Conservation (phyloP, 2,888 invertebrate genomes). For the Leucania comma region DNA sequence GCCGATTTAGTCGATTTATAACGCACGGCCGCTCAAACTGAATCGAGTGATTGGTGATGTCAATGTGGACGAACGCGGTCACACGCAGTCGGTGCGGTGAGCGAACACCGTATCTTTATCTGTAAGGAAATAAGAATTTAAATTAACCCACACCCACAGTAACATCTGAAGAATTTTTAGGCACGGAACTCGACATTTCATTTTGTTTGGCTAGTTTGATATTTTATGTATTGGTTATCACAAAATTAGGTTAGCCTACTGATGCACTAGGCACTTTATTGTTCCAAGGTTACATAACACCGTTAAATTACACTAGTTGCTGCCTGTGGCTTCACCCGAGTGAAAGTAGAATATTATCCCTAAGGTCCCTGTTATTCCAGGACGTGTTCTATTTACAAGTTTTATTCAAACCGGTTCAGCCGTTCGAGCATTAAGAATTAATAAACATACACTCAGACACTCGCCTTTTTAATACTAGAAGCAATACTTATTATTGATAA, state of each 20-base stretch:
- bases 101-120: slow-evolving; percentile 39
- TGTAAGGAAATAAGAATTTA: slow-evolving; percentile 25
- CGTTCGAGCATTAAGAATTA: no score
- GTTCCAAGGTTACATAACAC: no score
- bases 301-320: no score
- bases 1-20: slow-evolving; percentile 63
- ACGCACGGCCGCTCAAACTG: slow-evolving; percentile 86
- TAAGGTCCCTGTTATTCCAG: no score
- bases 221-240: background rate
- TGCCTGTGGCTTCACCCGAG: no score
- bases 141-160: slow-evolving; percentile 2
- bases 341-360: no score
- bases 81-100: slow-evolving; percentile 58
- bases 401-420: no score
- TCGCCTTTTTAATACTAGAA: no score
- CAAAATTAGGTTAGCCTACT: background rate
- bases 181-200: background rate
- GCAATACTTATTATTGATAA: no score
- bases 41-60: slow-evolving; percentile 82
- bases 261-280: no score
- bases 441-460: no score
- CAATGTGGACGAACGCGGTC: slow-evolving; percentile 63
- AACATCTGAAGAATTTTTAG: slow-evolving; percentile 18
- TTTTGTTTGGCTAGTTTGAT: background rate
- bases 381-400: no score